Base-by-base conservation (phyloP, 92 coral and sea anemone species). In the Palythoa grandiflora region DNA sequence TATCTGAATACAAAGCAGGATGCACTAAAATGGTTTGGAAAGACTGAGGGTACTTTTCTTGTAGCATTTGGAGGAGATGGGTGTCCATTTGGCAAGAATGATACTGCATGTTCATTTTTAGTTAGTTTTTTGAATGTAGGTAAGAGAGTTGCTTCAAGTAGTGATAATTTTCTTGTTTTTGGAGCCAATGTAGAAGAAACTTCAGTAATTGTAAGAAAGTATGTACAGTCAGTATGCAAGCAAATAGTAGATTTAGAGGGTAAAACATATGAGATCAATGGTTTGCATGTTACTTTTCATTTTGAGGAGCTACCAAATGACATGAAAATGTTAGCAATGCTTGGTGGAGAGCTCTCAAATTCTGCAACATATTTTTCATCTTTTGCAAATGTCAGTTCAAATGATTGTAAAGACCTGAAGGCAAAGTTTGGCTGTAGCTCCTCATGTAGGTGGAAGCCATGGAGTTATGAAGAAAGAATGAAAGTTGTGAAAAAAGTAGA, bases 11-110 rank as follows among this genome's bases (percentile, higher is more conserved):
- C 78, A 78, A 84, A 87, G 21, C 52, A 89, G 51, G 63, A 16
- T 76, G 78, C 54, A 71, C 28, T 73, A 40, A 73, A 73, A 38
- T 73, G 78, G 78, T 73, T 73, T 73, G 55, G 91, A 55, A 79
- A 93, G 55, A 90, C 89, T 2, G 96, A 91, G 75, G 94, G 96
- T 57, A 91, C 77, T 9, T 91, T 93, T 80, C 84, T 91, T 48
- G 90, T 93, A 38, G 91, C 93, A 71, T 90, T 92, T 83, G 93
- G 94, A 57, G 91, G 96, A 48, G 94, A 91, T 89, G 93, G 91
- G 21, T 83, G 89, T 63, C 96, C 94, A 9, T 91, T 92, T 89
- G 94, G 94, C 53, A 94, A 94, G 13, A 15, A 73, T 73, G 78
- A 92, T 44, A 66, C 93, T 77, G 93, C 94, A 11, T 92, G 94